Base-by-base conservation (phyloP, 2,888 invertebrate genomes). In the Hemistola chrysoprasaria region DNA sequence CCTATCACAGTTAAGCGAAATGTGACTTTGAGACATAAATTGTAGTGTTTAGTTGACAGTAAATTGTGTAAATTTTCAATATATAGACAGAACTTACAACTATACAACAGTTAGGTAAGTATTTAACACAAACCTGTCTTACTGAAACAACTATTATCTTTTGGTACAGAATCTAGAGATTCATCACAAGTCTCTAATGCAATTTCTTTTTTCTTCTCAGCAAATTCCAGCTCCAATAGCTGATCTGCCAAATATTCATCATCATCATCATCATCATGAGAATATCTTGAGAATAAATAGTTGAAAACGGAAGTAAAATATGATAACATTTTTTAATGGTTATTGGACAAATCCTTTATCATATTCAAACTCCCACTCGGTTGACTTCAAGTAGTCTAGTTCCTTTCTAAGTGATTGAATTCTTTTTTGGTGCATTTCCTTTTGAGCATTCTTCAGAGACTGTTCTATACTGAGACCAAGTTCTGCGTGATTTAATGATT, bases 351-450 rank as follows among this genome's bases (percentile, higher is more conserved):
- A 90, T 41, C 91, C 92, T 74, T 92, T 93, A 50, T 95, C 94
- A 57, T 92, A 90, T 24, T 94, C 92, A 82, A 93, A 95, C 76
- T 93, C 93, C 95, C 95, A 95, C 65, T 95, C 94, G 0, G 95
- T 95, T 36, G 92, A 91, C 68, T 93, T 94, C n/a, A 95, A 79
- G 66, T 92, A 93, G 54, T 94, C 94, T 39, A 95, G 78, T 77
- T 95, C 94, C 71, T 94, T 95, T 42, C 95, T 87, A 23, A 95
- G 74, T 22, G 89, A 81, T 71, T 93, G 93, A 39, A 95, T 90
- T 49, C 95, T 90, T 65, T 93, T 93, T 42, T 92, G 90, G 56
- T 95, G 95, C 43, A 92, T 88, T 64, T 95, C 95, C 24, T 91
- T 90, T 11, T 90, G 87, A 0, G 90, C 86, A 56, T 81, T 87